Percentiles rank a stretch among this genome's conserved stretches.
Evolutionary conservation across 2,797 vertebrate species (phyloP).

Genomic region (Tokudaia muenninki): DNA sequence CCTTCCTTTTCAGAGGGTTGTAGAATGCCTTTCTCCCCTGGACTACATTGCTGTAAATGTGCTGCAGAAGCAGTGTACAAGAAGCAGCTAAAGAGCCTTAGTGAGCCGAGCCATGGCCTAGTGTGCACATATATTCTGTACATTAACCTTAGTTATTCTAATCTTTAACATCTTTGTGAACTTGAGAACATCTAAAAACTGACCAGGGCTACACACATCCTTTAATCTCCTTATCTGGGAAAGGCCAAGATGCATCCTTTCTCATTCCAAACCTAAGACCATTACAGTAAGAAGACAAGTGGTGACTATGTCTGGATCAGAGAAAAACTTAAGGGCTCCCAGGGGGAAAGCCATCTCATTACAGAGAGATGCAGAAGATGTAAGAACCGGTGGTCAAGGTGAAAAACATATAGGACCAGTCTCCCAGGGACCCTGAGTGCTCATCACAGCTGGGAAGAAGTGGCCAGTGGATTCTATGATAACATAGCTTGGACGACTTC

Average conservation of each 20-base stretch:
- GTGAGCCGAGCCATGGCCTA: background rate
- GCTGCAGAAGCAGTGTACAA: background rate
- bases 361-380: background rate
- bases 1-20: background rate
- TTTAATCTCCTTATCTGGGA: slow-evolving; percentile 35
- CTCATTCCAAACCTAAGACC: slow-evolving; percentile 41
- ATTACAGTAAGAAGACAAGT: background rate
- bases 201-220: slow-evolving; percentile 28
- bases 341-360: background rate
- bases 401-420: background rate
- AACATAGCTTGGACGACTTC: background rate
- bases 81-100: background rate
- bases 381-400: background rate
- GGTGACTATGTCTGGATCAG: slow-evolving; percentile 27
- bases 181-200: slow-evolving; percentile 55
- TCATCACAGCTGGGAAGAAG: background rate
- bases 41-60: background rate
- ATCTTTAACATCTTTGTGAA: slow-evolving; percentile 37
- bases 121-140: background rate
- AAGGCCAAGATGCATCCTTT: slow-evolving; percentile 24
- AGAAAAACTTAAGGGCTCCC: background rate
- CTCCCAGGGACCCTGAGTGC: background rate
- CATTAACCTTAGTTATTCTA: background rate
- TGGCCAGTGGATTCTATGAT: background rate
- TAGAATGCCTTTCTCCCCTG: slow-evolving; percentile 18